A percentile compares a stretch with the other conserved stretches of the same genome.
phyloP scores from a whole-genome alignment of 2,797 vertebrate genomes.

The Ispidina picta region DNA sequence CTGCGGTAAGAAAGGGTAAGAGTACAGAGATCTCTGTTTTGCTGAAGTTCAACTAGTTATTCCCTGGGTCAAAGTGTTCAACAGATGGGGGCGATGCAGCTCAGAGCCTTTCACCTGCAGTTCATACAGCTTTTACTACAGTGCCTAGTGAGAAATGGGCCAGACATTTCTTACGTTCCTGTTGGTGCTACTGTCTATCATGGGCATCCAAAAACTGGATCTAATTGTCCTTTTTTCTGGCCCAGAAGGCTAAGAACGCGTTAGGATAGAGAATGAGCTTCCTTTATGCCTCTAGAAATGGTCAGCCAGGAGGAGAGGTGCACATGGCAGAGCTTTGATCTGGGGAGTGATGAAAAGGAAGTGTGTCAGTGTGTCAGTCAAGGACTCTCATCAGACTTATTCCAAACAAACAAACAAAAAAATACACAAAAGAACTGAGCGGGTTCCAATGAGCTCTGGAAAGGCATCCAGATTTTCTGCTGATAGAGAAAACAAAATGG shows the following conservation, averaged over 20 bases:
- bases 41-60: not conserved
- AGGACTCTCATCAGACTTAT: constrained; percentile 17
- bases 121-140: not conserved
- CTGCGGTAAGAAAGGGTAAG: constrained; percentile 13
- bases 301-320: not conserved
- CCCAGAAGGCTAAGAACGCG: not conserved
- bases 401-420: not conserved
- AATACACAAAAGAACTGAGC: not conserved
- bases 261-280: not conserved
- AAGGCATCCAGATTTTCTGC: constrained; percentile 13
- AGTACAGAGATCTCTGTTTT: not conserved
- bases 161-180: not conserved
- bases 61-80: not conserved
- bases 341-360: not conserved
- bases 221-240: not conserved
- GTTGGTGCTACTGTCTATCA: not conserved
- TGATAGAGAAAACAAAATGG: constrained; percentile 34
- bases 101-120: not conserved
- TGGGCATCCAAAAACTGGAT: not conserved
- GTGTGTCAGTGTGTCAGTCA: not conserved
- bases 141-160: not conserved
- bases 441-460: constrained; percentile 18
- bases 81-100: not conserved
- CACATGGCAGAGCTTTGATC: not conserved
- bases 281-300: not conserved